phyloP scores from a whole-genome alignment of 2,797 vertebrate species.

The Lepus oiostolus region DNA sequence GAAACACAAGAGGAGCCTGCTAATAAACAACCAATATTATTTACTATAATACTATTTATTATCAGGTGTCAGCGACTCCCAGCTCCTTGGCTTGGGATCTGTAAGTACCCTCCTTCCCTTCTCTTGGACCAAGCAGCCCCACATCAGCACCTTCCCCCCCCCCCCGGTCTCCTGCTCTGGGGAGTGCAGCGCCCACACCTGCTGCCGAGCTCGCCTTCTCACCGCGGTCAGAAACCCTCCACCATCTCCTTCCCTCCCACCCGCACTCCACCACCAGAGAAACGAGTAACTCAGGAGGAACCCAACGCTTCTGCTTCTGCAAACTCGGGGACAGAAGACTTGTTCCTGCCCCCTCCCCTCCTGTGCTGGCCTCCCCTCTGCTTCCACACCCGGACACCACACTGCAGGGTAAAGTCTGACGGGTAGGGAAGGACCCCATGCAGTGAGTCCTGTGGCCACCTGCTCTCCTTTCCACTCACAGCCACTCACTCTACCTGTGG shows the following conservation, averaged over 20 bases:
- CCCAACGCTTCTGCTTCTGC: neutral
- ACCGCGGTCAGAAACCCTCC: neutral
- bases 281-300: neutral
- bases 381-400: rapidly evolving
- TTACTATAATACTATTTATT: neutral
- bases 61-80: neutral
- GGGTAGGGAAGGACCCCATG: neutral
- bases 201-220: neutral
- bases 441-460: neutral
- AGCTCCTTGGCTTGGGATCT: neutral
- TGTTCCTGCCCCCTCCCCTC: too few relatives aligned
- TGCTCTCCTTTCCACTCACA: neutral
- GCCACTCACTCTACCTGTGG: neutral
- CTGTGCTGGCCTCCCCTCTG: neutral
- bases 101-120: neutral
- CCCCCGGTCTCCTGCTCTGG: neutral
- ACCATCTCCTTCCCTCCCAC: neutral
- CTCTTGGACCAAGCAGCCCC: neutral
- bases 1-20: neutral
- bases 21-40: neutral
- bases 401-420: neutral
- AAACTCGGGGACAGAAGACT: rapidly evolving
- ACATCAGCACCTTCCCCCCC: neutral
- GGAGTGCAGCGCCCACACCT: neutral
- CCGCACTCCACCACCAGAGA: neutral